Percentiles rank a stretch among this genome's conserved stretches.
Conservation (phyloP, 2,797 vertebrate genomes). For the Premnoplex brunnescens region DNA sequence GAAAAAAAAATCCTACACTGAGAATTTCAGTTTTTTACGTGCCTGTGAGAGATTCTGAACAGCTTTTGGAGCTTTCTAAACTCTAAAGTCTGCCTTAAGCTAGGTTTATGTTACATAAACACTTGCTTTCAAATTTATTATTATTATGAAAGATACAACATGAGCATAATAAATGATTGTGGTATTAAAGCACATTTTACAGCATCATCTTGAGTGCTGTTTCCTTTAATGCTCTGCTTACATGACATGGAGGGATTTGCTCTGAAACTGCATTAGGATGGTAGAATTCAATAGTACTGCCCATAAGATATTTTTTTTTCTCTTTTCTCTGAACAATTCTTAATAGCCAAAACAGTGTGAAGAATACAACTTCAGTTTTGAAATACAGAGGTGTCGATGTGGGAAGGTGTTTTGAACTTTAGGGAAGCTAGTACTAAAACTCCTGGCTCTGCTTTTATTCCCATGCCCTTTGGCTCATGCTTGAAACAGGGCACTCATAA, state of each 20-base stretch:
- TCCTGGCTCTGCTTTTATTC: not conserved
- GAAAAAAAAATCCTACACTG: not conserved
- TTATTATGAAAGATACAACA: constrained; percentile 41
- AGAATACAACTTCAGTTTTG: not conserved
- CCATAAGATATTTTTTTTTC: not conserved
- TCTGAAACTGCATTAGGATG: constrained; percentile 5
- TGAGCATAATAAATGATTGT: constrained; percentile 48
- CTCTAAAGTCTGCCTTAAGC: constrained; percentile 38
- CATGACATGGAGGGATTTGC: constrained; percentile 39
- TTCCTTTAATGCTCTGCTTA: constrained; percentile 55
- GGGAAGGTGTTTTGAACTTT: not conserved
- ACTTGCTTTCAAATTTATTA: constrained; percentile 59
- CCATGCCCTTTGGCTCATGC: not conserved
- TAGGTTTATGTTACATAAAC: constrained; percentile 51
- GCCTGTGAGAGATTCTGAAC: not conserved
- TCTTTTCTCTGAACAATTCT: not conserved
- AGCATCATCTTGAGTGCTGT: constrained; percentile 51
- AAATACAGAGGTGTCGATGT: not conserved
- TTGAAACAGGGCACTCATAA: not conserved
- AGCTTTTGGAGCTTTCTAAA: constrained; percentile 25
- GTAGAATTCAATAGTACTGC: not conserved
- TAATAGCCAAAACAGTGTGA: not conserved
- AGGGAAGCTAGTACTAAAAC: not conserved
- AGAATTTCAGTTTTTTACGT: constrained; percentile 9
- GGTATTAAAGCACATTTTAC: constrained; percentile 54